A percentile compares a stretch with the other conserved stretches of the same genome.
Conservation (phyloP, 2,113 vertebrate genomes). For the Tyto alba region DNA sequence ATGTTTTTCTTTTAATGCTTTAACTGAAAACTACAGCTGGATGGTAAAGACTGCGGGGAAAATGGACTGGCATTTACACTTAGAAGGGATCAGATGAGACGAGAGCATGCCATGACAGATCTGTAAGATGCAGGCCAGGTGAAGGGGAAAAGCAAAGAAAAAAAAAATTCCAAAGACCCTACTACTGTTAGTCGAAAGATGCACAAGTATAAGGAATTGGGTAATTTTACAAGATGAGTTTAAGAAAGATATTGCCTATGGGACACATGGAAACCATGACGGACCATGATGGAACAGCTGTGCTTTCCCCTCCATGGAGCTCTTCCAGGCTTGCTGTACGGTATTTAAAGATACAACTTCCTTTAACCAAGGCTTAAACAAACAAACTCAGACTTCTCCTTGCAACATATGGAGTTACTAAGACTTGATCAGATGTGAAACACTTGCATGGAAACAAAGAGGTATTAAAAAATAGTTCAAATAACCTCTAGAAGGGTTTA, state of each 20-base stretch:
- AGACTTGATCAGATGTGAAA: conserved; percentile 18
- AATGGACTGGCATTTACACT: background rate
- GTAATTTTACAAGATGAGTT: conserved; percentile 50
- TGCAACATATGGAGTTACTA: background rate
- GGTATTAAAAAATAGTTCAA: conserved; percentile 1
- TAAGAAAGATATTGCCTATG: conserved; percentile 39
- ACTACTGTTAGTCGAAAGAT: background rate
- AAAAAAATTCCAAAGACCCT: background rate
- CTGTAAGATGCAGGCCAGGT: background rate
- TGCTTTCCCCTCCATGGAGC: conserved; percentile 11
- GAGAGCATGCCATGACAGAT: background rate
- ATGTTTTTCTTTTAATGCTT: background rate
- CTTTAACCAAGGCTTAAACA: conserved; percentile 50
- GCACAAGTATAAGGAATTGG: conserved; percentile 36
- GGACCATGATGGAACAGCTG: conserved; percentile 49
- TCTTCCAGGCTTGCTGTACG: background rate
- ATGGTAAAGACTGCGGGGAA: background rate
- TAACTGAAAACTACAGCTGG: background rate
- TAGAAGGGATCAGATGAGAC: background rate
- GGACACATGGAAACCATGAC: conserved; percentile 27
- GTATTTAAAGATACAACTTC: conserved; percentile 51
- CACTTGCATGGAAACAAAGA: background rate
- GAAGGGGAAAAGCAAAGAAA: background rate
- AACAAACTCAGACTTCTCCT: conserved; percentile 13
- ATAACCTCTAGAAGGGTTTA: conserved; percentile 5